phyloP scores from a whole-genome alignment of 2,113 vertebrate species.

The Xiphias gladius region DNA sequence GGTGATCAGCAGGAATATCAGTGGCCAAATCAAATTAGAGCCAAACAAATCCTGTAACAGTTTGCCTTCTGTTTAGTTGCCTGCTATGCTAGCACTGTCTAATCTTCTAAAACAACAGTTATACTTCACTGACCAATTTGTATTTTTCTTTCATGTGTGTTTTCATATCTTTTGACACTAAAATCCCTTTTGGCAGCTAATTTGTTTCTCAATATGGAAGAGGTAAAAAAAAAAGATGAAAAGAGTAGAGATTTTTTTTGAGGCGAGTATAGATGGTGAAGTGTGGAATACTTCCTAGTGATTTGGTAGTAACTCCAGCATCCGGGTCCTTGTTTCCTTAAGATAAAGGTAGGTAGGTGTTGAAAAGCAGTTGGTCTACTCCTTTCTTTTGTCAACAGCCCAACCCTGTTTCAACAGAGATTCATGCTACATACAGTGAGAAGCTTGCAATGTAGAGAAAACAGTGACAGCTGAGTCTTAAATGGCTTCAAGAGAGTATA shows the following conservation, averaged over 20 bases:
- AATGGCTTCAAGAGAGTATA: not conserved
- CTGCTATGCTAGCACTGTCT: not conserved
- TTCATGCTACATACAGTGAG: not conserved
- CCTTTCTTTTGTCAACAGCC: slow-evolving; percentile 57
- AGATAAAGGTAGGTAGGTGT: slow-evolving; percentile 1
- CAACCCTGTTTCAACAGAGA: slow-evolving; percentile 52
- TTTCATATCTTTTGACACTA: not conserved
- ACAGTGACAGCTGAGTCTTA: not conserved
- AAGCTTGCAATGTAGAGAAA: slow-evolving; percentile 40
- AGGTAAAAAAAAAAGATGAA: not conserved
- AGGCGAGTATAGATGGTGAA: not conserved
- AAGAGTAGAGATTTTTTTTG: not conserved
- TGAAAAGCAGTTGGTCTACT: slow-evolving; percentile 17
- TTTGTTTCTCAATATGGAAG: not conserved
- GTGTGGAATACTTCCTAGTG: not conserved
- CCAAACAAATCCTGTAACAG: not conserved
- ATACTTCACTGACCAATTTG: not conserved
- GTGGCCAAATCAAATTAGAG: too few relatives aligned
- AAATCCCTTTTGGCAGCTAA: not conserved
- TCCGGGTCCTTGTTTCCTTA: slow-evolving; percentile 11
- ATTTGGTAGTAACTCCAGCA: not conserved
- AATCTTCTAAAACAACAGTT: not conserved
- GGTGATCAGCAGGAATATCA: not conserved
- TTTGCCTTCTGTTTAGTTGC: not conserved
- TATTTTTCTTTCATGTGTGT: not conserved